A percentile compares a stretch with the other conserved stretches of the same genome.
phyloP scores from a whole-genome alignment of 2,113 vertebrate genomes.

The Phyllopteryx taeniolatus region DNA sequence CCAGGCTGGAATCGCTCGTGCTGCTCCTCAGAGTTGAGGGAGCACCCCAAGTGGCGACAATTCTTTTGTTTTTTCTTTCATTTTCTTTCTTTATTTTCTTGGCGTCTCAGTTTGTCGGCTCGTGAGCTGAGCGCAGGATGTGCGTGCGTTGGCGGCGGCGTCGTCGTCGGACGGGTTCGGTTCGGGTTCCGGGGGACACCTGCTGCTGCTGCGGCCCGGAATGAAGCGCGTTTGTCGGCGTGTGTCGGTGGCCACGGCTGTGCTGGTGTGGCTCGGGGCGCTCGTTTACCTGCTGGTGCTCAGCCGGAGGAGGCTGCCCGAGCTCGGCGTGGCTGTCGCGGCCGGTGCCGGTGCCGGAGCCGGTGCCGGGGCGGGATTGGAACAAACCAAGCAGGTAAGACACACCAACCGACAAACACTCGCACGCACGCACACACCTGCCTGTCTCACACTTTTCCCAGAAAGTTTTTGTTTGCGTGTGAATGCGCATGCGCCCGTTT shows the following conservation, averaged over 20 bases:
- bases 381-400: conserved; percentile 48
- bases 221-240: conserved; percentile 67
- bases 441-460: conserved; percentile 1
- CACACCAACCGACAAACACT: neutral
- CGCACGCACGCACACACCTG: neutral
- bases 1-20: neutral
- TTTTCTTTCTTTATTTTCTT: too few relatives aligned
- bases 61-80: too few relatives aligned
- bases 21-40: neutral
- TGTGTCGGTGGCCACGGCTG: conserved; percentile 62
- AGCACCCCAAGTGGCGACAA: neutral
- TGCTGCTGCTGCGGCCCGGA: conserved; percentile 49
- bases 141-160: neutral
- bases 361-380: neutral
- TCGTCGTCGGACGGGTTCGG: neutral
- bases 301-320: conserved; percentile 64
- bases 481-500: neutral
- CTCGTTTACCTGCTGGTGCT: conserved; percentile 70
- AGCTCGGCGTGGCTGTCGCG: conserved; percentile 34
- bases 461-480: neutral
- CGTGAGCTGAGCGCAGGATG: neutral
- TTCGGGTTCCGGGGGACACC: conserved; percentile 17
- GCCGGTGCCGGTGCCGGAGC: neutral
- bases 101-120: neutral
- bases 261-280: conserved; percentile 70